Base-by-base conservation (phyloP, 92 coral and sea anemone genomes). In the Pocillopora meandrina region DNA sequence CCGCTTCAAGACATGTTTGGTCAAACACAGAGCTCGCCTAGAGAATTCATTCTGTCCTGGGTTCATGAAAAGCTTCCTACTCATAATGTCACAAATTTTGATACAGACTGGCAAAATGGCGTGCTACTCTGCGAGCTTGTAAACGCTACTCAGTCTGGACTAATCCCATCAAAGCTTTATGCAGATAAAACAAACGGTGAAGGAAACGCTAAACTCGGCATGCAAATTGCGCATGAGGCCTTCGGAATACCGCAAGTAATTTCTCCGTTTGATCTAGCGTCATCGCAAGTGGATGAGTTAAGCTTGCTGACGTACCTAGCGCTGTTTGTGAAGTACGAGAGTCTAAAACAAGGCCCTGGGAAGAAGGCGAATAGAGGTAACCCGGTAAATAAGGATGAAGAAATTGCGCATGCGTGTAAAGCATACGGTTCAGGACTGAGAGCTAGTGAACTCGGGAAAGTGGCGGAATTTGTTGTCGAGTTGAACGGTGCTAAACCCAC, bases 161-260 rank as follows among this genome's bases (percentile, higher is more conserved):
- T 93, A 12, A 92, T 97, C 36, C 93, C 97, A 3, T 81, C 89
- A 17, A 88, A 89, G 72, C 83, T 85, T 26, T 97, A 87, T 81
- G 85, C 91, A 1, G 93, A 97, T 59, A 90, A 92, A 56, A 74
- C 88, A 58, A 95, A 95, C 86, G 76, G 90, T 42, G 98, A 95
- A 77, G 93, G 88, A 55, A 97, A 91, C 62, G 99, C 92, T 1
- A 92, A 91, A 59, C 90, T 97, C 34, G 99, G 98, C 20, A 92
- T 97, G 84, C 98, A 97, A 74, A 93, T 92, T 56, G 99, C 97
- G 71, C 95, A 97, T 75, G 95, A 95, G 65, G 89, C 91, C 62
- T 95, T 93, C 83, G 99, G 99, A 49, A 95, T 95, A 82, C 98
- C 99, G 83, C 93, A 90, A 87, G 92, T 97, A 36, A 89, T 97